Evolutionary conservation across 2,113 vertebrate genomes (phyloP), one percentile per base, ranked within the genome.

Genomic region (Helogale parvula): DNA sequence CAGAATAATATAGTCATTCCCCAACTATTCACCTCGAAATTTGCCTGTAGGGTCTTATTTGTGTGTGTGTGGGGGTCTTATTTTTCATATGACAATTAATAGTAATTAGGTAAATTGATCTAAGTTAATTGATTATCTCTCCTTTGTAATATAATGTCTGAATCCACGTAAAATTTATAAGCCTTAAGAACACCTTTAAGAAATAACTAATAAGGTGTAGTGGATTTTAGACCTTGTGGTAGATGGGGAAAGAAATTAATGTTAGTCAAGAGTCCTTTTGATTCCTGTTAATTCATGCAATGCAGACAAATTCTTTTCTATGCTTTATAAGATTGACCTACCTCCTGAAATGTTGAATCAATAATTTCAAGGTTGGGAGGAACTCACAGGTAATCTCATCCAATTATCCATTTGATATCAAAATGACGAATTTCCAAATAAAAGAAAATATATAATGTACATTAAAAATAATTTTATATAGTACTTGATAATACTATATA

Each of bases 391-490:
- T 23, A 63, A 69, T 79, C 41, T 87, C 60, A 12, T 54, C 13
- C 4, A 82, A 60, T 9, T 88, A 1, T 88, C 19, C 2, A 33
- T 14, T 68, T 74, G 8, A 21, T 35, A 86, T 68, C 21, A 57
- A 96, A 96, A 65, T 47, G 17, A 90, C 8, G 60, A 66, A 83
- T 74, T 94, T 87, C 19, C 17, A 80, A 96, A 81, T 63, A 4
- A 38, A 89, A 94, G 15, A 38, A 86, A 83, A 5, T 72, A 10
- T 85, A 27, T 8, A 66, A 35, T 29, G 35, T 65, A 71, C 5
- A 72, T 87, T 23, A 72, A 19, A 94, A 47, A 77, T 31, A 47
- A 77, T 47, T 77, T 77, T 77, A 31, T 17, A 16, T 45, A 47
- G 41, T 13, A 63, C 3, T 92, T 52, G 2, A 80, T 79, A 82